Evolutionary conservation across 2,797 vertebrate genomes (phyloP), one percentile per base, ranked within the genome.

Genomic region (Macrochelys suwanniensis): DNA sequence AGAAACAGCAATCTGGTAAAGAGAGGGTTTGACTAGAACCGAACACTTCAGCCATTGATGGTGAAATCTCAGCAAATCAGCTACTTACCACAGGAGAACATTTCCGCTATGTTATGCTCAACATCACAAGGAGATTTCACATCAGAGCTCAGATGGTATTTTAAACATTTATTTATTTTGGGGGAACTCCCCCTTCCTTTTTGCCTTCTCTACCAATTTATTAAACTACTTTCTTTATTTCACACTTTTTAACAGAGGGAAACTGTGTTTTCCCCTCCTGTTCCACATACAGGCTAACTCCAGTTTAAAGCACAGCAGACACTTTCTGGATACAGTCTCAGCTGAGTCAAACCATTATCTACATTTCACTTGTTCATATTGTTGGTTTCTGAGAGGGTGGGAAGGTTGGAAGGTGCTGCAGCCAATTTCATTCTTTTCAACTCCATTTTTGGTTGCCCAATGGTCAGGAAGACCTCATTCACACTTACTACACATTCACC

Each of bases 71-170:
- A 26, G 68, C 5, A 49, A 92, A 96, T 90, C 84, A 50, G 80
- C 90, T 90, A 93, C 87, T 89, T 33, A 84, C 59, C 79, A 8
- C 45, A 33, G 45, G 45, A 88, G 50, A 68, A n/a, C 87, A 42
- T 81, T 54, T 33, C 77, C n/a, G 50, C 1, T 0, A 53, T 0
- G 0, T 76, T n/a, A 85, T 25, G 56, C 61, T 79, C 0, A 0
- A 50, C 80, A 85, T 53, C 85, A 74, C 81, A 45, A 49, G 45
- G 3, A 49, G 31, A 45, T 9, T 53, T 86, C 61, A 89, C 74
- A 0, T 28, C 71, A 37, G 25, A 91, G 90, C 42, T 50, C n/a
- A 77, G 90, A 82, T 88, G 78, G 80, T 4, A 28, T 83, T 88
- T 76, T 19, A 83, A 80, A 88, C 76, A 1, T 96, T 76, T 17